These are phyloP conservation scores for Dallia pectoralis DNA, from an alignment of 2,797 vertebrate genomes.

Conservation along the genomic window DNA sequence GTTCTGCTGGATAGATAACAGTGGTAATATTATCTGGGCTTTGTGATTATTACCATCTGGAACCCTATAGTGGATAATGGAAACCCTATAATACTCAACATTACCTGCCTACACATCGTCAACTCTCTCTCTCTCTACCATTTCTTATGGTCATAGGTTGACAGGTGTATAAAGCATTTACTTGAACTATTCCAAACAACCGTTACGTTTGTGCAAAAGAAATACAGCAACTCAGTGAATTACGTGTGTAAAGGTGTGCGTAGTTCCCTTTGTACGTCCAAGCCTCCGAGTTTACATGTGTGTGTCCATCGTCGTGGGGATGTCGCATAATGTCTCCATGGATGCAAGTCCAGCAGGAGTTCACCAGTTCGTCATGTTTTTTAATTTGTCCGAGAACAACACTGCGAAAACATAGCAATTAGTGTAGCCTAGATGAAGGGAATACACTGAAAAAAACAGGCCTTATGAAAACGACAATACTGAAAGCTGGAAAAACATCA, in stretches of 20 bases:
- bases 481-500: not conserved
- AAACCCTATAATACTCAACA: too few relatives aligned
- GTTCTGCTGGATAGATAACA: too few relatives aligned
- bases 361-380: not conserved
- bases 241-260: too few relatives aligned
- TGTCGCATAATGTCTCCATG: not conserved
- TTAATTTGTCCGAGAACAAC: not conserved
- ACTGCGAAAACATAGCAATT: not conserved
- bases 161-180: too few relatives aligned
- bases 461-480: not conserved
- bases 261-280: not conserved
- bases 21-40: too few relatives aligned
- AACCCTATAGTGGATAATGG: too few relatives aligned
- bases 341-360: not conserved
- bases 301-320: not conserved
- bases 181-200: too few relatives aligned
- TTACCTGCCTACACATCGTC: not conserved
- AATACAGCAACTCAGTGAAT: too few relatives aligned
- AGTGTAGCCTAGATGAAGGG: not conserved
- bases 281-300: not conserved
- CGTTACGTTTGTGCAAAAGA: too few relatives aligned
- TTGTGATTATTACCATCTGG: too few relatives aligned
- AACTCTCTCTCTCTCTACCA: not conserved
- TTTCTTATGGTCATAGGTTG: not conserved
- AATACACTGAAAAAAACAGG: not conserved